Evolutionary conservation across 2,797 vertebrate species (phyloP).

Genomic region (Numenius phaeopus): DNA sequence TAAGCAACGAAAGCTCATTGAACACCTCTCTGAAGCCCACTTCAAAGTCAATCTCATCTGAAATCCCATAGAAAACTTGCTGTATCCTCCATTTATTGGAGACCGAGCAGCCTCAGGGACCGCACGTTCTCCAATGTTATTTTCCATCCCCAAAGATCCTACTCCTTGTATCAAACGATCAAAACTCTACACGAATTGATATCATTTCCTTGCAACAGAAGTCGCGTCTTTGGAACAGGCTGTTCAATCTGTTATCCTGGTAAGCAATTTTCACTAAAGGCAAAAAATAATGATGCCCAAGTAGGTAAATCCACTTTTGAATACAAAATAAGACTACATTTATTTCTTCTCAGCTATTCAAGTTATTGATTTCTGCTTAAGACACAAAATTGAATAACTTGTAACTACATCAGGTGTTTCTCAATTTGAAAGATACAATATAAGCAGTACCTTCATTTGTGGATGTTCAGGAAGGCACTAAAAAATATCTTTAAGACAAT

Average conservation of each 20-base stretch:
- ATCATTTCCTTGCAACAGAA: not conserved
- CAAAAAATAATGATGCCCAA: not conserved
- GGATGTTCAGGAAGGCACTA: not conserved
- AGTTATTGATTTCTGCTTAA: slow-evolving; percentile 21
- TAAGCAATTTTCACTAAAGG: not conserved
- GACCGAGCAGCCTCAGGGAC: not conserved
- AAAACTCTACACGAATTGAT: not conserved
- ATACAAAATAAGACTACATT: not conserved
- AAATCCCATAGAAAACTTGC: not conserved
- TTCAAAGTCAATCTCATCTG: slow-evolving; percentile 7
- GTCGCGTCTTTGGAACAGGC: not conserved
- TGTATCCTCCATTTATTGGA: not conserved
- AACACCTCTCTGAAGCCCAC: not conserved
- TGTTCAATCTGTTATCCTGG: not conserved
- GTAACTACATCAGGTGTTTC: not conserved
- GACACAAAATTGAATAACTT: not conserved
- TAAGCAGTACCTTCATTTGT: not conserved
- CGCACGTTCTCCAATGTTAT: fast-evolving
- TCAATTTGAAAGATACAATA: not conserved
- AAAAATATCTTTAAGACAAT: not conserved
- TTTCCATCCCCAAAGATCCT: not conserved
- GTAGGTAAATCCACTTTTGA: not conserved
- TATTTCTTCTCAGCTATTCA: not conserved
- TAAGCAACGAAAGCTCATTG: not conserved
- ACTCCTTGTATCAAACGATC: not conserved